Conservation (phyloP, 2,113 vertebrate genomes). For the Ceyx cyanopectus region DNA sequence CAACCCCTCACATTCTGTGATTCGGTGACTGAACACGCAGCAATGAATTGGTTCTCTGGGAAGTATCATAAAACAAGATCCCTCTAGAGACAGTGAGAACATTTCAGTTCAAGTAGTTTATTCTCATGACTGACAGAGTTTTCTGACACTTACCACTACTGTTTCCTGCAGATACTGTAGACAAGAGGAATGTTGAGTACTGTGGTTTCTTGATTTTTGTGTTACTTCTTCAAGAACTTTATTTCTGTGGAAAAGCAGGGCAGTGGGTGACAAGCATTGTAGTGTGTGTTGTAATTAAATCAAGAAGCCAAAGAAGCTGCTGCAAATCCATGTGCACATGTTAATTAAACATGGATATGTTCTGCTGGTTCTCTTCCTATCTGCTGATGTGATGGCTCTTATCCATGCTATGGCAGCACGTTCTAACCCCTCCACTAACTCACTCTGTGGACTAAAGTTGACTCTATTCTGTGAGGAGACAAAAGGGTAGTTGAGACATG, state of each 20-base stretch:
- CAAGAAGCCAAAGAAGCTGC: background rate
- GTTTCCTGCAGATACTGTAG: conserved; percentile 42
- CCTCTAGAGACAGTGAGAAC: background rate
- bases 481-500: background rate
- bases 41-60: background rate
- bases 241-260: conserved; percentile 52
- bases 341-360: background rate
- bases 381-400: background rate
- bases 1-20: no score
- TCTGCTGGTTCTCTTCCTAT: background rate
- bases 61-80: background rate
- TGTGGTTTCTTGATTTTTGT: background rate
- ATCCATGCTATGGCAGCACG: background rate
- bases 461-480: background rate
- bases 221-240: conserved; percentile 67
- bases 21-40: background rate
- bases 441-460: background rate
- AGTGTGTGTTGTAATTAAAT: background rate
- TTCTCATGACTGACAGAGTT: background rate
- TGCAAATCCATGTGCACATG: background rate
- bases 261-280: background rate
- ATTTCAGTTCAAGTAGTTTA: background rate
- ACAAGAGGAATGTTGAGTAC: background rate
- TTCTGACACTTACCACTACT: conserved; percentile 66
- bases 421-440: background rate